Conservation (phyloP, 37 sponge, comb jelly and placozoan genomes). For the Hormiphora californensis region DNA sequence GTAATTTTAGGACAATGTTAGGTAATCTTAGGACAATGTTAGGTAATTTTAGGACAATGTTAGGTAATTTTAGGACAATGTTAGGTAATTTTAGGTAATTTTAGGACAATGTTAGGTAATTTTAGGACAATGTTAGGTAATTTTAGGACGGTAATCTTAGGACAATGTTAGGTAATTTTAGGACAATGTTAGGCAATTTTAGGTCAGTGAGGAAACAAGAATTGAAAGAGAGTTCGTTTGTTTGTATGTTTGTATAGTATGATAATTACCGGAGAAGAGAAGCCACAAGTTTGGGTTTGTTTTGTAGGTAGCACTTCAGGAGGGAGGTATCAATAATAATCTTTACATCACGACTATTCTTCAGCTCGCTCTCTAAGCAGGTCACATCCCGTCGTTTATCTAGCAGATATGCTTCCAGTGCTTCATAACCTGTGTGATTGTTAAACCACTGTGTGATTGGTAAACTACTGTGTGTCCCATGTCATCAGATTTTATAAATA, state of each 20-base stretch:
- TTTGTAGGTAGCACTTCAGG: conserved; percentile 34
- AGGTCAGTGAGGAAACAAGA: neutral
- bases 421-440: conserved; percentile 27
- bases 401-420: conserved; percentile 26
- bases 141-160: too few relatives aligned
- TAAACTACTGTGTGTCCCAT: too few relatives aligned
- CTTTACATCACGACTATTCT: conserved; percentile 5
- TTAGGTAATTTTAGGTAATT: neutral
- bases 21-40: neutral
- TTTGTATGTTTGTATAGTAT: too few relatives aligned
- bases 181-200: neutral
- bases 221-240: too few relatives aligned
- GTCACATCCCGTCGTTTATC: conserved; percentile 27
- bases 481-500: too few relatives aligned
- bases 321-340: conserved; percentile 38
- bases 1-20: neutral
- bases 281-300: conserved; percentile 43
- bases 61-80: neutral
- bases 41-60: too few relatives aligned
- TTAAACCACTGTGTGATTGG: too few relatives aligned
- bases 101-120: neutral
- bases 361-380: neutral
- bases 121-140: neutral
- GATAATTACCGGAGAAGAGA: conserved; percentile 32
- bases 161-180: neutral